Evolutionary conservation across 35 echinoderm and acorn worm species (phyloP).

Genomic region (Strongylocentrotus purpuratus): DNA sequence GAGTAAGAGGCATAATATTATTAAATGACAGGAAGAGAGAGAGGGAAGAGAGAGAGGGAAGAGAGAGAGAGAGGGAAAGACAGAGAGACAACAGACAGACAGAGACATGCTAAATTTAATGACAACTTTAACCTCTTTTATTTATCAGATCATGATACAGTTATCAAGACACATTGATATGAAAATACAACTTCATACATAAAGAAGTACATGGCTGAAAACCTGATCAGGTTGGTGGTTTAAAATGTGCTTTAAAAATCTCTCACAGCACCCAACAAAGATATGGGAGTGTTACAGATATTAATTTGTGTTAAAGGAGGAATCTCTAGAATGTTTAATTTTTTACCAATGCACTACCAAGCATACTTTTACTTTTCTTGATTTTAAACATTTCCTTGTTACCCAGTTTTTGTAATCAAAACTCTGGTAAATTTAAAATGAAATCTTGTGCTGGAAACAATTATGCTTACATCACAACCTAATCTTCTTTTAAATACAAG

Average conservation of each 20-base stretch:
- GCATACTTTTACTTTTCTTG: too few relatives aligned
- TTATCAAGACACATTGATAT: constrained; percentile 12
- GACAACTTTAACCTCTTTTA: background rate
- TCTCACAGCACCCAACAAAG: background rate
- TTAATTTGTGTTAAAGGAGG: too few relatives aligned
- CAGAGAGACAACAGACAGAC: background rate
- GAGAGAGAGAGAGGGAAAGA: background rate
- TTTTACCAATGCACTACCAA: too few relatives aligned
- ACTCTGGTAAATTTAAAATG: too few relatives aligned
- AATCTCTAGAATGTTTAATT: too few relatives aligned
- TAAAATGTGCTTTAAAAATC: background rate
- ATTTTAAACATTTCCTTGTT: too few relatives aligned
- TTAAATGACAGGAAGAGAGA: background rate
- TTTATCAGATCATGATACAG: background rate
- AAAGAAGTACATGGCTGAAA: constrained; percentile 27
- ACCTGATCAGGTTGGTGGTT: background rate
- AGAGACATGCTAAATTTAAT: background rate
- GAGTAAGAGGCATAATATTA: too few relatives aligned
- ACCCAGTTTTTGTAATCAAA: too few relatives aligned
- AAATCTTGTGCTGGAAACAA: too few relatives aligned
- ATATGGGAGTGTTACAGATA: background rate
- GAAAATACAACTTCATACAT: constrained; percentile 28
- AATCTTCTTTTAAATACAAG: too few relatives aligned
- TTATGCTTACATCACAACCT: too few relatives aligned
- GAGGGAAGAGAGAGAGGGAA: background rate